Conservation (phyloP, 1,140 invertebrate species). For the Dysdera silvatica region DNA sequence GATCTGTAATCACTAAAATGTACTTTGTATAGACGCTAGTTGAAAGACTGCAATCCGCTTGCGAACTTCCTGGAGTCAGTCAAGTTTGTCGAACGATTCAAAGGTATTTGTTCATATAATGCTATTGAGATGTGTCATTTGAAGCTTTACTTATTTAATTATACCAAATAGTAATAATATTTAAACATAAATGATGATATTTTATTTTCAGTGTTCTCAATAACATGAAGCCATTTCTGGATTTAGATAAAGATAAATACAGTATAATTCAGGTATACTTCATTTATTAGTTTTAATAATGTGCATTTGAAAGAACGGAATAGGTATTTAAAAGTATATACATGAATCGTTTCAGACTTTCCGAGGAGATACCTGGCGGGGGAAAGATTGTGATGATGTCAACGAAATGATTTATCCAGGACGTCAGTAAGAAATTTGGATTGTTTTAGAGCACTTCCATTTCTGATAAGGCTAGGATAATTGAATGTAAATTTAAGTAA, state of each 20-base stretch:
- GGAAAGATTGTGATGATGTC: conserved; percentile 48
- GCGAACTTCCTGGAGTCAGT: conserved; percentile 20
- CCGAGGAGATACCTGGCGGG: conserved; percentile 48
- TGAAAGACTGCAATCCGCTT: conserved; percentile 11
- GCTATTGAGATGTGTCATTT: no score
- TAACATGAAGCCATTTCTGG: conserved; percentile 15
- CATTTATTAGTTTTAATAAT: no score
- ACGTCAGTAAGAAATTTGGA: conserved; percentile 34
- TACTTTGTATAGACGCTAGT: conserved; percentile 2
- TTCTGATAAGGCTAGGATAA: no score
- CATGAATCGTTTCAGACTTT: conserved; percentile 40
- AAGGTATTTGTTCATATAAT: no score
- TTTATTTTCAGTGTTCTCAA: conserved; percentile 14
- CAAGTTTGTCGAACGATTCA: conserved; percentile 10
- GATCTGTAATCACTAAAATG: background rate
- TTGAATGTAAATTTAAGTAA: no score
- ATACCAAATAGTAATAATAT: background rate
- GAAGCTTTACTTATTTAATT: background rate
- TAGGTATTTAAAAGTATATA: no score
- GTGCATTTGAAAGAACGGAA: no score
- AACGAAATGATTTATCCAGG: conserved; percentile 44
- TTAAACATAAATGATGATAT: background rate
- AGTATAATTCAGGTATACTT: conserved; percentile 39
- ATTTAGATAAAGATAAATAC: conserved; percentile 23
- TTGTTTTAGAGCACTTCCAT: no score